Conservation (phyloP, 2,888 invertebrate species). For the Monoplex corrugatus region DNA sequence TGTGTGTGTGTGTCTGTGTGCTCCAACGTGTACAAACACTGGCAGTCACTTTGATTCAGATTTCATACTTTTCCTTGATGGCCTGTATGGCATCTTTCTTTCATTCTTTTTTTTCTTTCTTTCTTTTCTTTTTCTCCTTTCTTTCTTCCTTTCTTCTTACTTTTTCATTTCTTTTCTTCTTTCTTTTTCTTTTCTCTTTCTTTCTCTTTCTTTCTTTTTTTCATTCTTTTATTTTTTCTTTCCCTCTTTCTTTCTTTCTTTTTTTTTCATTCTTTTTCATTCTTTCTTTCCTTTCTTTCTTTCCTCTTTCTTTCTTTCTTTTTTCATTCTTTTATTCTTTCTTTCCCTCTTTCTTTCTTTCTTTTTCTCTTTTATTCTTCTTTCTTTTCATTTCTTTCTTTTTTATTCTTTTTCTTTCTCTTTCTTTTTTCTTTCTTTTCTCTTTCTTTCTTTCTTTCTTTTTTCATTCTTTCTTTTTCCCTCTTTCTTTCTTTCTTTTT, state of each 20-base stretch:
- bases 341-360: not conserved
- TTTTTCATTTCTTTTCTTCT: not conserved
- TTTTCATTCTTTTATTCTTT: not conserved
- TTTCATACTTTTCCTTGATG: no score
- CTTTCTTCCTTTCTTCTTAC: not conserved
- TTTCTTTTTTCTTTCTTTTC: not conserved
- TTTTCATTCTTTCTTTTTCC: not conserved
- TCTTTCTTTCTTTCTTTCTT: not conserved
- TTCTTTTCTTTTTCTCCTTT: not conserved
- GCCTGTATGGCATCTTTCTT: no score
- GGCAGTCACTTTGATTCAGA: no score
- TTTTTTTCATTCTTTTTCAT: not conserved
- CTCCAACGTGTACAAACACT: no score
- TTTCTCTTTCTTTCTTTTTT: not conserved
- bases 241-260: not conserved
- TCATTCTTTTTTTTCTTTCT: not conserved
- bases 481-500: not conserved
- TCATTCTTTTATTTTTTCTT: not conserved
- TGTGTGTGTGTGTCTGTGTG: no score
- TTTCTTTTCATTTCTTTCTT: not conserved
- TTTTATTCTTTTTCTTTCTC: not conserved
- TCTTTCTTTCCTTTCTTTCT: not conserved
- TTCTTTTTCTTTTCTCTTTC: not conserved
- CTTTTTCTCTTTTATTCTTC: not conserved
- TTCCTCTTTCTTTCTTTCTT: not conserved